phyloP scores from a whole-genome alignment of 2,888 invertebrate species.

The Ophioninae sp. region DNA sequence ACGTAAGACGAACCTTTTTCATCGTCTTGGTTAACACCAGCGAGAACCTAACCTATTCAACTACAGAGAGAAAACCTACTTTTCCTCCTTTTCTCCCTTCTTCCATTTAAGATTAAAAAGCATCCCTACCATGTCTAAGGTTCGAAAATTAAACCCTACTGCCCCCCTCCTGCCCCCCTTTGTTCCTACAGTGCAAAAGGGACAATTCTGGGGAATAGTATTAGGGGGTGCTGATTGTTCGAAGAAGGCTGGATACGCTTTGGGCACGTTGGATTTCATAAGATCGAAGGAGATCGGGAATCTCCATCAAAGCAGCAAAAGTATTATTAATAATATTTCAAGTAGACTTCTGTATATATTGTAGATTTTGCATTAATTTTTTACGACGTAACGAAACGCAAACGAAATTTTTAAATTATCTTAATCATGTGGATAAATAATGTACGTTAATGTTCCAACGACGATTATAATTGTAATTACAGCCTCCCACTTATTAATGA shows the following conservation, averaged over 20 bases:
- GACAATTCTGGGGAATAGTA: no score
- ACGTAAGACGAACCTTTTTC: conserved; percentile 12
- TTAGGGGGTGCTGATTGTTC: no score
- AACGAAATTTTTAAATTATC: conserved; percentile 23
- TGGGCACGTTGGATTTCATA: background rate
- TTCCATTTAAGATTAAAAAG: conserved; percentile 55
- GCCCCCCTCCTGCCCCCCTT: no score
- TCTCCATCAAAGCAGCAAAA: conserved; percentile 14
- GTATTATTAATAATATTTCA: conserved; percentile 36
- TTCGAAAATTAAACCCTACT: no score
- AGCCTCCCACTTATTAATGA: no score
- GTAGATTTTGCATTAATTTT: conserved; percentile 11
- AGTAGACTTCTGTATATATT: background rate
- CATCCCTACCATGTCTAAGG: conserved; percentile 31
- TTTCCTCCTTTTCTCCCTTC: conserved; percentile 35
- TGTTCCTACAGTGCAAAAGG: background rate
- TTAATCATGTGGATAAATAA: background rate
- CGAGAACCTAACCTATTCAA: background rate
- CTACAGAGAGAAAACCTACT: background rate
- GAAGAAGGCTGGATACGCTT: conserved; percentile 14
- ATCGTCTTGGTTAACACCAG: conserved; percentile 1
- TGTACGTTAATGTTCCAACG: no score
- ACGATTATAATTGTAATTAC: no score
- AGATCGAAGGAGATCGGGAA: background rate
- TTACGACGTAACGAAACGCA: conserved; percentile 29